Base-by-base conservation (phyloP, 1,140 invertebrate species). In the Penaeus chinensis region DNA sequence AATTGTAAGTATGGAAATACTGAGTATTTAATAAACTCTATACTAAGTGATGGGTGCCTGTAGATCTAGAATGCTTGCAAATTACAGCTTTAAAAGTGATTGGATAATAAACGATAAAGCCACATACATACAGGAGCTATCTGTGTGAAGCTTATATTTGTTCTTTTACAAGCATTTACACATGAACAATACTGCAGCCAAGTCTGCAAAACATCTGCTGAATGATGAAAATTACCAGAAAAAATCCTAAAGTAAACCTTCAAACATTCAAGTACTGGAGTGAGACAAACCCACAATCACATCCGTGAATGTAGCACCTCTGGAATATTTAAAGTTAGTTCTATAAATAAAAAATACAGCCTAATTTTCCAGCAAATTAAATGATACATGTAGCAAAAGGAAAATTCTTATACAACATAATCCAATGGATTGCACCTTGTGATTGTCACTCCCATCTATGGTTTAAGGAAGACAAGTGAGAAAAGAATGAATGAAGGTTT, bases 1-100 rank as follows among this genome's bases (percentile, higher is more conserved):
- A 85, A 60, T 78, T 78, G 60, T 80, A 86, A 74, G 79, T 87
- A 87, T 87, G 63, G 80, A 87, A 87, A 82, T 82, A 87, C 82
- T 87, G 86, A 87, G 86, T 87, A 87, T 87, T 87, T 69, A 82
- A 87, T 83, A 71, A 87, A 82, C 82, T 66, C 80, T 87, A 87
- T 87, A 87, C 86, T 87, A 87, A 63, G 86, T 76, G 79, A 82
- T 69, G 71, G 79, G 86, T 87, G 86, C 86, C 71, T 76, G 80
- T 82, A 76, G 86, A 87, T 76, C 86, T 87, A 87, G 71, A 63
- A 87, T 78, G 86, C 86, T 87, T 87, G 86, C 86, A 87, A 87
- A 87, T 87, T 82, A 87, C 86, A 82, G 80, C 86, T 78, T 66
- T 82, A 82, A 87, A 81, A 84, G 84, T 86, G 78, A 86, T 60